Base-by-base conservation (phyloP, 2,888 invertebrate species). In the Idaea straminata region DNA sequence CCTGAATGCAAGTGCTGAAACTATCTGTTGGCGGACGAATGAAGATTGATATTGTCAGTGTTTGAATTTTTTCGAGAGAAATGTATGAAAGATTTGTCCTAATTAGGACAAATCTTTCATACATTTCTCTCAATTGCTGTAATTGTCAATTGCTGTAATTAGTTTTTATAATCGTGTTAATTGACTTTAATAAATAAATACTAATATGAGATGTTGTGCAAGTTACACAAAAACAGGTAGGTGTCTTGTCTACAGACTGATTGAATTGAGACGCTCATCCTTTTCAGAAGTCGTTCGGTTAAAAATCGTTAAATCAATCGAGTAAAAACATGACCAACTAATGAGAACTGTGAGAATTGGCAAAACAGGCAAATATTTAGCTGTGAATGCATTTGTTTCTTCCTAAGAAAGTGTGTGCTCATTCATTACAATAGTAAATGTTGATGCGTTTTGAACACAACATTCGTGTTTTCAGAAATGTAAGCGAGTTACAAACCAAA, bases 391-490 rank as follows among this genome's bases (percentile, higher is more conserved):
- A 78, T 83, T 85, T 87, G 86, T 88, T 88, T 83, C 84, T 80
- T 77, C 76, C 75, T 78, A 77, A 80, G 82, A 82, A 81, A 73
- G 73, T 77, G 76, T 77, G 74, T 79, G 81, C 74, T 79, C 81
- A 80, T 82, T 84, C 75, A 75, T 77, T 78, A 87, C 87, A 88
- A 88, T 88, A 84, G 88, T 81, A 70, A 59, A 79, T 88, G 88
- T 88, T 88, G 88, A 85, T 84, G 84, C 74, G 83, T 76, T 76
- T 75, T 78, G 76, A 82, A 72, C 77, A 86, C 81, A 89, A 91
- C 88, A 88, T 80, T 77, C 69, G 68, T 85, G 87, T 89, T 89
- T 88, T 86, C 87, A 86, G 88, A 89, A 88, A 67, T 72, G 74
- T 74, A 67, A 73, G 73, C 72, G 73, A 72, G 72, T 76, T 75